Evolutionary conservation across 1,140 invertebrate species (phyloP), one percentile per base, ranked within the genome.

Genomic region (Daktulosphaira vitifoliae): DNA sequence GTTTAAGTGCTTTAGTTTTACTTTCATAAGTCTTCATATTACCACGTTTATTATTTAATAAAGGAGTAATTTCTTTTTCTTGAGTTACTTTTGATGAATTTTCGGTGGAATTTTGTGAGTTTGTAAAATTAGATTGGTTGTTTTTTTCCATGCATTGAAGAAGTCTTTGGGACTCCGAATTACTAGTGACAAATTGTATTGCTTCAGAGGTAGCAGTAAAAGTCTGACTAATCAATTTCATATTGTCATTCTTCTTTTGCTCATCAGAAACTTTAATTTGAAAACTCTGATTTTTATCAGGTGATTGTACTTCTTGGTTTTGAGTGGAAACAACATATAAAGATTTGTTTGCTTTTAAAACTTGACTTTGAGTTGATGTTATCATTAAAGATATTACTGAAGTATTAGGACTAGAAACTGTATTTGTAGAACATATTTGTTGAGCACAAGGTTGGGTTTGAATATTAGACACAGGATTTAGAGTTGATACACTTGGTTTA

Each of bases 1-100:
- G 39, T 33, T 62, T 62, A n/a, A 62, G n/a, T 18, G 56, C 56
- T 62, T 25, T 62, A n/a, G 56, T 62, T 33, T 48, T 62, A 48
- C 56, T 62, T 62, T 62, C 56, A 20, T 62, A 62, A 46, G 56
- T 48, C 29, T 42, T 62, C 56, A 62, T 46, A 48, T 44, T 62
- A 8, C 56, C 42, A 9, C 56, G 56, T 20, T 42, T 42, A 29
- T 3, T 48, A 20, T 18, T 62, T 0, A 11, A 18, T 26, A 1
- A 33, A 29, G 44, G 44, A 29, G 39, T 39, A 46, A 5, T 48
- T 15, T 62, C 26, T 20, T 29, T 29, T 29, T 44, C 39, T 29
- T 62, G 56, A 22, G 9, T 62, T 6, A 48, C 20, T 9, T 22
- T 46, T 1, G 56, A 48, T 1, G 26, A 9, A n/a, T 39, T 9